Conservation (phyloP, 2,797 vertebrate genomes). For the Mus minutoides region DNA sequence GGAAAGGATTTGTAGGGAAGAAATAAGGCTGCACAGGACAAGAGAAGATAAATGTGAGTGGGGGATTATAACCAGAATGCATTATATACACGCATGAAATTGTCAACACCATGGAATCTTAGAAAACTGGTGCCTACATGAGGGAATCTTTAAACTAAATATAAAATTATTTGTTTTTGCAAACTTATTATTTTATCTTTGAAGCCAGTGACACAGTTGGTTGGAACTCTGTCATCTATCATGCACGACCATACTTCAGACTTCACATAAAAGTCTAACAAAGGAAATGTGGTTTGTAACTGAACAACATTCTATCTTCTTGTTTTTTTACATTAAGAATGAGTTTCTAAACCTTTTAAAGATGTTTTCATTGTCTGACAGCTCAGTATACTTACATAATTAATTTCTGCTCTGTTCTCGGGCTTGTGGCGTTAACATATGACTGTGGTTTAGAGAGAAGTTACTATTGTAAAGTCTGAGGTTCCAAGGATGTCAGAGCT, state of each 20-base stretch:
- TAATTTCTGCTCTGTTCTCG: background rate
- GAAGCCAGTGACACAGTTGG: background rate
- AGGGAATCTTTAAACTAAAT: background rate
- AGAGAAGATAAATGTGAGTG: background rate
- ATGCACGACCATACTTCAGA: background rate
- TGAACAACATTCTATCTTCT: background rate
- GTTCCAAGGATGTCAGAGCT: too few relatives aligned
- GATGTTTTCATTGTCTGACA: background rate
- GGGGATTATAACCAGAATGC: background rate
- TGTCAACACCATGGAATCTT: background rate
- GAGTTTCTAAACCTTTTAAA: background rate
- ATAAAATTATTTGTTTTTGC: background rate
- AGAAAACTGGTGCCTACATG: background rate
- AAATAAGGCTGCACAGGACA: background rate
- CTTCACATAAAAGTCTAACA: background rate
- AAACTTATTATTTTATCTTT: slow-evolving; percentile 17
- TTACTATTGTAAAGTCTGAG: background rate
- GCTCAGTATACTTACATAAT: background rate
- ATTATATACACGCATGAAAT: background rate
- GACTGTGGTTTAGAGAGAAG: background rate
- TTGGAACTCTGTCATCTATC: background rate
- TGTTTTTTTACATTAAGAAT: background rate
- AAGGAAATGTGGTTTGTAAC: background rate
- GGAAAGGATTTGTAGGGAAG: background rate
- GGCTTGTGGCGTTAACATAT: background rate